Percentiles rank a stretch among this genome's conserved stretches.
phyloP scores from a whole-genome alignment of 2,888 invertebrate species.

The Orthonevra nobilis region DNA sequence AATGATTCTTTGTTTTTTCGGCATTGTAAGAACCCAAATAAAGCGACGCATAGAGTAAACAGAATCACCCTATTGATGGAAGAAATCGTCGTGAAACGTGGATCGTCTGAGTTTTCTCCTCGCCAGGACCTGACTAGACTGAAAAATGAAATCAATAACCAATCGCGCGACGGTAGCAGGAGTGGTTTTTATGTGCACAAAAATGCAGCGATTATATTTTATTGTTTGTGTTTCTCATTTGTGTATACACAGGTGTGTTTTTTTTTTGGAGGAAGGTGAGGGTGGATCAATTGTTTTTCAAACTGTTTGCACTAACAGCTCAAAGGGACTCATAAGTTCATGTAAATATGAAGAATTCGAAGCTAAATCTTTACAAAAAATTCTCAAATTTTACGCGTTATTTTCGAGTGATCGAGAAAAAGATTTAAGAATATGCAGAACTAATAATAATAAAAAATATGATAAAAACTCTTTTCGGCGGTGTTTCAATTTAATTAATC shows the following conservation, averaged over 20 bases:
- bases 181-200: slow-evolving; percentile 23
- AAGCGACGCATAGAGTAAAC: slow-evolving; percentile 5
- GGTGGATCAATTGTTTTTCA: too few species aligned
- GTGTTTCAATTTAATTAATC: too few species aligned
- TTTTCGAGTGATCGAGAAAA: too few species aligned
- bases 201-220: slow-evolving; percentile 46
- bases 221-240: slow-evolving; percentile 44
- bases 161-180: slow-evolving; percentile 1
- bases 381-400: too few species aligned
- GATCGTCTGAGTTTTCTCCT: slow-evolving; percentile 29
- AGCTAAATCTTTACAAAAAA: too few species aligned
- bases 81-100: slow-evolving; percentile 36
- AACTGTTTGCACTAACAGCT: too few species aligned
- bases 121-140: slow-evolving; percentile 56
- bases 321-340: too few species aligned
- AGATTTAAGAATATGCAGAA: too few species aligned
- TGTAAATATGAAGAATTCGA: too few species aligned
- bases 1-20: slow-evolving; percentile 5
- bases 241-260: slow-evolving; percentile 48
- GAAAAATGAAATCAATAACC: slow-evolving; percentile 34
- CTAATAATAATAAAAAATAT: too few species aligned
- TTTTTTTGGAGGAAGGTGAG: too few species aligned
- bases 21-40: background rate
- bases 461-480: too few species aligned
- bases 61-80: slow-evolving; percentile 39